Percentiles rank a stretch among this genome's conserved stretches.
Evolutionary conservation across 2,113 vertebrate genomes (phyloP).

Genomic region (Xenotilapia longispinis): DNA sequence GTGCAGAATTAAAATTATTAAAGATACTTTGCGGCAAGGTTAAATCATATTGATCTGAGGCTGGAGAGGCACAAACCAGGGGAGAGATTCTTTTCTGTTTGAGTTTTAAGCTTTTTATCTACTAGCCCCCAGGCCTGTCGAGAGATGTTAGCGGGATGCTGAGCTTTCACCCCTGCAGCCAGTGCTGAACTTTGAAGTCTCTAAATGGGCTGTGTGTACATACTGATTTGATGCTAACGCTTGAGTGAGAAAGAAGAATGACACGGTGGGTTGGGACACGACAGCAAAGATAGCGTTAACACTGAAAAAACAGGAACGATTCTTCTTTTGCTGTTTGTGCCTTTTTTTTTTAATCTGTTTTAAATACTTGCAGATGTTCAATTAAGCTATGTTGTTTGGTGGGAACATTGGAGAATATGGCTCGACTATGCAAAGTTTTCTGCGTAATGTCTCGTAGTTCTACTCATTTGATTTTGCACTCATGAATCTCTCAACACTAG

Average conservation of each 20-base stretch:
- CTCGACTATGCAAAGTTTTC: background rate
- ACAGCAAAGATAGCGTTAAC: background rate
- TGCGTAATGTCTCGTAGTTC: background rate
- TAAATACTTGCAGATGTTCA: background rate
- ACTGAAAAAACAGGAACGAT: background rate
- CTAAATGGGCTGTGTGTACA: constrained; percentile 56
- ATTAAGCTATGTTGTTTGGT: background rate
- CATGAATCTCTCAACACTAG: background rate
- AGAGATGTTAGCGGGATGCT: constrained; percentile 62
- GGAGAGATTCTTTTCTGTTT: constrained; percentile 56
- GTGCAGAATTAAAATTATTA: constrained; percentile 47
- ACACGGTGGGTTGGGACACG: background rate
- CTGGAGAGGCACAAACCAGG: constrained; percentile 30
- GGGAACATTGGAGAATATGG: background rate
- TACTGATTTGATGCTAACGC: constrained; percentile 50
- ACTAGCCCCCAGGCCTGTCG: constrained; percentile 58
- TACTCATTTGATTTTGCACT: background rate
- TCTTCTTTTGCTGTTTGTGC: background rate
- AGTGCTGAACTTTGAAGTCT: constrained; percentile 68
- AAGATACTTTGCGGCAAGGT: constrained; percentile 61
- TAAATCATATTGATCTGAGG: constrained; percentile 69
- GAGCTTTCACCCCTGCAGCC: constrained; percentile 63
- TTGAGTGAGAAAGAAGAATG: constrained; percentile 28
- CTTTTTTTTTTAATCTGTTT: background rate
- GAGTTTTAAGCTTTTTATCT: constrained; percentile 72